Conservation (phyloP, 2,797 vertebrate species). For the Ptychobarbus kaznakovi region DNA sequence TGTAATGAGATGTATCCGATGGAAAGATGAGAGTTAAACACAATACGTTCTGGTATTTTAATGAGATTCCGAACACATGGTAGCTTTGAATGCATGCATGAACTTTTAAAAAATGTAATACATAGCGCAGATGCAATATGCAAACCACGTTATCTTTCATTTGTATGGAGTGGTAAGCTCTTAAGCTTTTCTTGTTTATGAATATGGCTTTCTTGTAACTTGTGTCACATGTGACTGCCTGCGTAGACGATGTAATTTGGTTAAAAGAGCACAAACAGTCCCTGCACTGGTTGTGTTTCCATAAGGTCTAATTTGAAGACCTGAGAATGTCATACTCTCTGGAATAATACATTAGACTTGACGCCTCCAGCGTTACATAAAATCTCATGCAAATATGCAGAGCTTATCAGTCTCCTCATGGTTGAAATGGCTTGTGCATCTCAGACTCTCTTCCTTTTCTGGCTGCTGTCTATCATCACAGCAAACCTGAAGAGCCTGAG, state of each 20-base stretch:
- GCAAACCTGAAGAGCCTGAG: constrained; percentile 43
- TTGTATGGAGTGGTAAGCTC: not conserved
- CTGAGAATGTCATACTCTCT: not conserved
- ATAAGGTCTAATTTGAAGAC: constrained; percentile 1
- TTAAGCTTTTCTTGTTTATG: constrained; percentile 12
- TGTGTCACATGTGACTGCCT: not conserved
- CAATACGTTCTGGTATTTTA: constrained; percentile 2
- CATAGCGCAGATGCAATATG: not conserved
- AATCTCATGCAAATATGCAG: constrained; percentile 32
- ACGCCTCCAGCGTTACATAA: constrained; percentile 23
- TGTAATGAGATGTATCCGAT: constrained; percentile 40
- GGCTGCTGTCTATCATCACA: constrained; percentile 43
- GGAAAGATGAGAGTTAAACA: constrained; percentile 33
- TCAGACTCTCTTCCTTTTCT: constrained; percentile 17
- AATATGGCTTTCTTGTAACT: constrained; percentile 9
- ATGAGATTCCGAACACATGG: not conserved
- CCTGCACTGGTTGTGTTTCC: not conserved
- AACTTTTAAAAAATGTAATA: not conserved
- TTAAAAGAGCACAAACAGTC: not conserved
- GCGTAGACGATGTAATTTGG: not conserved
- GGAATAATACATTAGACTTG: constrained; percentile 1
- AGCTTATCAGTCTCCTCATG: not conserved
- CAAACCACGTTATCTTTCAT: not conserved
- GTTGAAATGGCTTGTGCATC: not conserved
- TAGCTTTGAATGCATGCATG: not conserved